Conservation (phyloP, 2,888 invertebrate species). For the Dyspetes luteomarginatus region DNA sequence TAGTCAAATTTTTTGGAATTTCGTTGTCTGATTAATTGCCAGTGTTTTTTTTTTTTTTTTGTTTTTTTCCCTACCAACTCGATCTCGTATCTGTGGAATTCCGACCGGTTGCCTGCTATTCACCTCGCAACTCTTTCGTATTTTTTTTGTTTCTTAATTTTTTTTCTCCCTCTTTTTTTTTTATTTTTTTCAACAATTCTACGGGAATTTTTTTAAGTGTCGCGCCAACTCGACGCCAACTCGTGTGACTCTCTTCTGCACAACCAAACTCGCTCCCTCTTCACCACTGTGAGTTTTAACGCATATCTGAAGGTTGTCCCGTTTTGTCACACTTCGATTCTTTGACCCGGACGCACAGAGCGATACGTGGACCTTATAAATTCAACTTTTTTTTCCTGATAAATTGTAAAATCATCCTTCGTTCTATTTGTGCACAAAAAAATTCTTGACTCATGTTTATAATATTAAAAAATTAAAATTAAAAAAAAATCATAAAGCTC, state of each 20-base stretch:
- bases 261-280: neutral
- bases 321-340: neutral
- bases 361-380: neutral
- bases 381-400: neutral
- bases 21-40: slow-evolving; percentile 17
- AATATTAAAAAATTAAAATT: too few species aligned
- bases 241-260: neutral
- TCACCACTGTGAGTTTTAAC: neutral
- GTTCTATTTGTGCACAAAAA: neutral
- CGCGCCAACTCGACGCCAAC: neutral
- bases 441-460: too few species aligned
- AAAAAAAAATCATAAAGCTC: neutral
- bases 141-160: neutral
- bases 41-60: slow-evolving; percentile 11
- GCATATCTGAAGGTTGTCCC: slow-evolving; percentile 11
- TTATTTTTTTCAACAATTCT: too few species aligned
- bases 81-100: slow-evolving; percentile 36
- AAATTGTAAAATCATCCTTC: neutral
- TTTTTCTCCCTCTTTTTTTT: slow-evolving; percentile 2
- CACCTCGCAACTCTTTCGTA: slow-evolving; percentile 15
- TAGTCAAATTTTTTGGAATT: slow-evolving; percentile 26
- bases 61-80: neutral
- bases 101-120: slow-evolving; percentile 27
- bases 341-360: slow-evolving; percentile 42
- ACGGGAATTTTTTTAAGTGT: too few species aligned